Base-by-base conservation (phyloP, 2,888 invertebrate genomes). In the Pachymerium ferrugineum region DNA sequence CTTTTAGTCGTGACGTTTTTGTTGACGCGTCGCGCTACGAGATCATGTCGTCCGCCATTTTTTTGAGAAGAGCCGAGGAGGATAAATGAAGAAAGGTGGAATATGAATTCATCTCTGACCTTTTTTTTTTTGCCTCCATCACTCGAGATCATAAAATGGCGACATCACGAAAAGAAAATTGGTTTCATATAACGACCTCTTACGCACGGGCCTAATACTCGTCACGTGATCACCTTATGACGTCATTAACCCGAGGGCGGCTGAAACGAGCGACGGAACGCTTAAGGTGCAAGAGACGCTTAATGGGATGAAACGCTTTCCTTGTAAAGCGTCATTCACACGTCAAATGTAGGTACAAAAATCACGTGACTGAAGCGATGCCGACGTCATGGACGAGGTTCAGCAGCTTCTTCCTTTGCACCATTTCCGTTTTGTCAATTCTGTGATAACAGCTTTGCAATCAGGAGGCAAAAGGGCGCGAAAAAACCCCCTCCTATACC, bases 261-360 rank as follows among this genome's bases (percentile, higher is more conserved):
- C 1, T 0, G 28, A 62, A 62, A 28, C 62, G 62, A 62, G 62
- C 28, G 0, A 28, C 62, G 12, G 28, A 62, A 28, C 62, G 62
- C 14, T 62, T 62, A 62, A 62, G 28, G 62, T 25, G 62, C 62
- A 62, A 3, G 28, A 62, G 62, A 62, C 62, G 38, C 28, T 28
- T 62, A 62, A 62, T 62, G 62, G 62, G 25, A 62, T 62, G 62
- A 62, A 62, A 62, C 62, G 62, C 25, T 62, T 62, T 62, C 28
- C 62, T 62, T 62, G 62, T 62, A 62, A 62, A 62, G 25, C 62
- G 62, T 62, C 62, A 62, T 62, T 62, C 62, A 62, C 62, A 62
- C 62, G 62, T 62, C 62, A 62, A 62, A 62, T 62, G n/a, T 28
- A 54, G n/a, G 38, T 38, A 38, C 38, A 62, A 62, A 62, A 62